Evolutionary conservation across 2,113 vertebrate species (phyloP), one percentile per base, ranked within the genome.

Genomic region (Heliornis fulica): DNA sequence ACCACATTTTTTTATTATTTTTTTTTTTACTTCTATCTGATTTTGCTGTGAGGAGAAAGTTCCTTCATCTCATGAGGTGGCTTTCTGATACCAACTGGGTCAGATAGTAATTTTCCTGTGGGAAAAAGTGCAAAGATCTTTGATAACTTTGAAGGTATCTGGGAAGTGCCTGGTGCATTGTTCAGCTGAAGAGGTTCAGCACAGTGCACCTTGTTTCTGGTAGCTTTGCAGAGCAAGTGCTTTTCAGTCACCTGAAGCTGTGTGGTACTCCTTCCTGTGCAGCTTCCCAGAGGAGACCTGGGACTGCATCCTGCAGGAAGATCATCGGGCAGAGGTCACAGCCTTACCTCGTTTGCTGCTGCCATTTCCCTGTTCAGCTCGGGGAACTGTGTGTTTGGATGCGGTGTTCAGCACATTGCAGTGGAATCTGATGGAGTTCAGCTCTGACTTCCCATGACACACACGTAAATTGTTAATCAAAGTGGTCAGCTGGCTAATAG

Each of bases 391-490:
- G 48, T 7, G 0, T 69, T 78, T 41, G 94, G 74, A 96, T 65
- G 5, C 53, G 82, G 75, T 70, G 90, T 96, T 94, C 84, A 59
- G 92, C 90, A 94, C 81, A 19, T 85, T 91, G 72, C 48, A 5
- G 68, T 4, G 14, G 48, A 46, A 92, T 76, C 76, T 90, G 66
- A 16, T 53, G 74, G 70, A 83, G 45, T 69, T 96, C 85, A 92
- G 92, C 86, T 96, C 57, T 81, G 61, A 77, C 69, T 92, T 94
- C 83, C 45, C 45, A 19, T 68, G 51, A 89, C 87, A 90, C 69
- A 34, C 53, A 5, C 21, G 34, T 57, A 31, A 94, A 83, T 94
- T 97, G 97, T 95, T 92, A 94, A 95, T 95, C 70, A 32, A 51
- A 89, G 45, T 32, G 56, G 68, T 83, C 94, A 94, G 61, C 77